Conservation (phyloP, 2,888 invertebrate species). For the Morpho deidamia region DNA sequence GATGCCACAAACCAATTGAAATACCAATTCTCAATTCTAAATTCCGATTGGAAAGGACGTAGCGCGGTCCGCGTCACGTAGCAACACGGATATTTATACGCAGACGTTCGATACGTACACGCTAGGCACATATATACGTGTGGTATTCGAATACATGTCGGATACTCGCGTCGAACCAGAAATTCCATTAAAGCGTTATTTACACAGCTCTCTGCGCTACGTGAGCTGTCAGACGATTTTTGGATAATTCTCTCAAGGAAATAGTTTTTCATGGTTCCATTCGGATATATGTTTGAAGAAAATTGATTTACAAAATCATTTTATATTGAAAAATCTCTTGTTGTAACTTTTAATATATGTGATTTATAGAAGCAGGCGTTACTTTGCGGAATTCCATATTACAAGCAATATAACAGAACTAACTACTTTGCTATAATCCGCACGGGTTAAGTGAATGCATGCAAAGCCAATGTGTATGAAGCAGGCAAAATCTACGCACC, state of each 20-base stretch:
- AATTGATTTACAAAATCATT: no score
- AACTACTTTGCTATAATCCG: no score
- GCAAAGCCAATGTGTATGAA: no score
- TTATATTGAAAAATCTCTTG: no score
- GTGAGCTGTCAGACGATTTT: slow-evolving; percentile 38
- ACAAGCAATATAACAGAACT: no score
- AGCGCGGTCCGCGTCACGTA: slow-evolving; percentile 40
- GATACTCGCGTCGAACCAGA: slow-evolving; percentile 46
- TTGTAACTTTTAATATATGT: no score
- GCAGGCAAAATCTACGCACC: no score
- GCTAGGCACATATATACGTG: neutral
- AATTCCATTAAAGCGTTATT: slow-evolving; percentile 69
- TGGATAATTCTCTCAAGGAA: slow-evolving; percentile 27
- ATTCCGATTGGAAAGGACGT: slow-evolving; percentile 45
- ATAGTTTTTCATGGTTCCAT: slow-evolving; percentile 7
- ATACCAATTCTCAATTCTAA: slow-evolving; percentile 52
- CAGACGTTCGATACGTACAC: slow-evolving; percentile 19
- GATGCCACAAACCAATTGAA: slow-evolving; percentile 55
- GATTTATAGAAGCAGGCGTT: no score
- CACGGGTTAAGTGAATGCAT: no score
- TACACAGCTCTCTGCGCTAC: slow-evolving; percentile 53
- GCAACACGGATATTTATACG: slow-evolving; percentile 26
- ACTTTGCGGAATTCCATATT: no score
- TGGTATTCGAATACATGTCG: slow-evolving; percentile 13
- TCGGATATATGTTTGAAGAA: no score